Evolutionary conservation across 23 tunicate genomes (phyloP).

Genomic region (Halocynthia roretzi): DNA sequence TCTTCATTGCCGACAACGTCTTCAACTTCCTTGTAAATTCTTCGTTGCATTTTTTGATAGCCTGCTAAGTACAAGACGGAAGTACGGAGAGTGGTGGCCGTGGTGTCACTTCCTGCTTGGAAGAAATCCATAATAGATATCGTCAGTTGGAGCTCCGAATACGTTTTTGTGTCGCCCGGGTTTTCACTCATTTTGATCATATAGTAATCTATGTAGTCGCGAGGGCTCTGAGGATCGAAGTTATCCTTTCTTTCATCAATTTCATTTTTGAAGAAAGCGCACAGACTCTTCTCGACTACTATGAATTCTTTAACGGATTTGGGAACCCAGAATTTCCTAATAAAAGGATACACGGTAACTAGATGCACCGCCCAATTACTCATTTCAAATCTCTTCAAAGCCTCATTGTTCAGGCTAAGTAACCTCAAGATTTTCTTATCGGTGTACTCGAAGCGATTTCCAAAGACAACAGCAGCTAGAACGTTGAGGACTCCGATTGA

Average conservation of each 20-base stretch:
- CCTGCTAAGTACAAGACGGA: constrained; percentile 11
- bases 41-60: constrained; percentile 23
- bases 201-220: constrained; percentile 20
- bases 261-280: too few relatives aligned
- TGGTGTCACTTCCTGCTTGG: constrained; percentile 29
- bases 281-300: neutral
- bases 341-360: constrained; percentile 2
- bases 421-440: neutral
- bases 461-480: neutral
- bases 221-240: constrained; percentile 8
- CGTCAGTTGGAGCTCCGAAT: neutral
- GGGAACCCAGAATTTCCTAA: constrained; percentile 18
- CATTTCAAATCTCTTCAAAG: neutral
- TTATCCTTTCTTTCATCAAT: too few relatives aligned
- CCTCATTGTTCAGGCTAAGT: constrained; percentile 1
- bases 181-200: constrained; percentile 8
- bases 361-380: neutral
- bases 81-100: constrained; percentile 15
- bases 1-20: neutral
- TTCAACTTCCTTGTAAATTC: constrained; percentile 1
- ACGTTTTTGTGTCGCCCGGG: too few relatives aligned
- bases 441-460: neutral
- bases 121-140: constrained; percentile 13
- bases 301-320: neutral
- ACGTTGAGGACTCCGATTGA: constrained; percentile 23